Evolutionary conservation across 2,888 invertebrate genomes (phyloP).

Genomic region (Diarsia brunnea): DNA sequence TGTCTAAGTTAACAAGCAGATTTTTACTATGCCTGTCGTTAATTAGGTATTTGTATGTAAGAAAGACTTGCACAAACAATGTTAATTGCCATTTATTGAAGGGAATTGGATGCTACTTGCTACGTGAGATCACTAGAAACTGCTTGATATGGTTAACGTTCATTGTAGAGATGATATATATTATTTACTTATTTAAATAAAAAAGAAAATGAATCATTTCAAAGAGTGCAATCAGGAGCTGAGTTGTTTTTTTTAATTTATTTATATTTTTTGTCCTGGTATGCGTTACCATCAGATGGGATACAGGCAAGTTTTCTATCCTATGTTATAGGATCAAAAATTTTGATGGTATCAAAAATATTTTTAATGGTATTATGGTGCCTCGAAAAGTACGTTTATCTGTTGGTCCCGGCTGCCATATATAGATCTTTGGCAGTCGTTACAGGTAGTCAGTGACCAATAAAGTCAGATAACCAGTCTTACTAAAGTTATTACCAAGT

Average conservation of each 20-base stretch:
- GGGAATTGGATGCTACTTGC: background rate
- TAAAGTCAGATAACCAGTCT: too few relatives aligned
- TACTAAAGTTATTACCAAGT: too few relatives aligned
- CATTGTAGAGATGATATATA: background rate
- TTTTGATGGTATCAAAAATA: background rate
- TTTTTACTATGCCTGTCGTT: background rate
- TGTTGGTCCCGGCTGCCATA: too few relatives aligned
- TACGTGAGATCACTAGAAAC: constrained; percentile 39
- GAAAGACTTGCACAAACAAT: background rate
- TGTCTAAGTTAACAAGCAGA: background rate
- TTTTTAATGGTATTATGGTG: too few relatives aligned
- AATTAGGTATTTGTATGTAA: constrained; percentile 50
- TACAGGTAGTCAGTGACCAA: too few relatives aligned
- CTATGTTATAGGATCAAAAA: background rate
- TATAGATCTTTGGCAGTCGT: too few relatives aligned
- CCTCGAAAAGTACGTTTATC: too few relatives aligned
- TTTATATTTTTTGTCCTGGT: background rate
- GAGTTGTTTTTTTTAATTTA: too few relatives aligned
- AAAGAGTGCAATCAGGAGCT: background rate
- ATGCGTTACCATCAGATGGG: background rate
- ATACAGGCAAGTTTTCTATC: background rate
- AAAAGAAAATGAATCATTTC: background rate
- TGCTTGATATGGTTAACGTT: constrained; percentile 6
- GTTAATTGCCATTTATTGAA: constrained; percentile 12
- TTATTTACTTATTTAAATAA: background rate